Evolutionary conservation across 2,113 vertebrate species (phyloP).

Genomic region (Microtus montanus): DNA sequence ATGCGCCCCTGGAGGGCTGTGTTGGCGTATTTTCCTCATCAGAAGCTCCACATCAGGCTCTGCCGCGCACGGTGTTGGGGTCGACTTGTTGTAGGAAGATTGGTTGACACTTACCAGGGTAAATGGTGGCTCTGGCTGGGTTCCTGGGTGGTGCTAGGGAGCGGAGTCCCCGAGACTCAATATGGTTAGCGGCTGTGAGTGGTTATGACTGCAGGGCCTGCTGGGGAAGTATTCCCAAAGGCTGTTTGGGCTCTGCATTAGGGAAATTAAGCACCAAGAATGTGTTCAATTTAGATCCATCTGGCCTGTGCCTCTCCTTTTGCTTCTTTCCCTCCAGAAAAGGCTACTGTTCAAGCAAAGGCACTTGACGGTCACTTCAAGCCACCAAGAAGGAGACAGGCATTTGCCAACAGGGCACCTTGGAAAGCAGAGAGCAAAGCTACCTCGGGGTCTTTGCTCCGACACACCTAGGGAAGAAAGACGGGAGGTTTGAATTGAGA

Average conservation of each 20-base stretch:
- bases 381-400: not conserved
- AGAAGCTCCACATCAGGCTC: not conserved
- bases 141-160: conserved; percentile 31
- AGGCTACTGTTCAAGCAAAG: conserved; percentile 38
- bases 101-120: conserved; percentile 58
- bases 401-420: not conserved
- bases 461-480: not conserved
- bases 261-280: conserved; percentile 61
- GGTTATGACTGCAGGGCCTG: conserved; percentile 65
- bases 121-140: conserved; percentile 49
- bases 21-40: not conserved
- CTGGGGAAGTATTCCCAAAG: conserved; percentile 67
- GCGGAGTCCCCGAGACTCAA: conserved; percentile 40
- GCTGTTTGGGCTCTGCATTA: not conserved
- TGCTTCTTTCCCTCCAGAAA: conserved; percentile 42
- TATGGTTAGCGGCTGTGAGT: conserved; percentile 37
- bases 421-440: conserved; percentile 39
- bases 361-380: conserved; percentile 45
- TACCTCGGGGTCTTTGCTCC: not conserved
- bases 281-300: conserved; percentile 75
- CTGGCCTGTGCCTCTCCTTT: conserved; percentile 49
- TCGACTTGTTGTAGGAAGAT: conserved; percentile 61
- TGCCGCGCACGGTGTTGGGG: rapidly evolving
- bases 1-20: not conserved
- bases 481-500: not conserved